Evolutionary conservation across 2,113 vertebrate genomes (phyloP).

Genomic region (Vulpes ferrilata): DNA sequence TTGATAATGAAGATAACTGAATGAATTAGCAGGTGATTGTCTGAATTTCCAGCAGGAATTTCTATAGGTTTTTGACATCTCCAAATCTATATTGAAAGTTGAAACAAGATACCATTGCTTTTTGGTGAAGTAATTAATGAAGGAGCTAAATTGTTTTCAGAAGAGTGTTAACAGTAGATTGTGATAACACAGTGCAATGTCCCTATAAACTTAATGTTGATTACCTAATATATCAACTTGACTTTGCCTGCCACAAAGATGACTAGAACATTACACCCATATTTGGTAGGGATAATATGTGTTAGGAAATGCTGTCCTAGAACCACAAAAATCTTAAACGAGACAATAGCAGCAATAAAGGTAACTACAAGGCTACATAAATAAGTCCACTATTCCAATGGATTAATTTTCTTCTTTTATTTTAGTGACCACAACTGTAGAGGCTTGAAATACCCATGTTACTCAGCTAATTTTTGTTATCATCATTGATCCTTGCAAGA

Average conservation of each 20-base stretch:
- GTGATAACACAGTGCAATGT: neutral
- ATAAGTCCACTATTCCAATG: neutral
- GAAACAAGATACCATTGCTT: neutral
- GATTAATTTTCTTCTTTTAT: neutral
- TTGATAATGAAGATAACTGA: neutral
- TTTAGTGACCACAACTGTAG: neutral
- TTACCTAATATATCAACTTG: neutral
- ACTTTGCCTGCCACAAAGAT: neutral
- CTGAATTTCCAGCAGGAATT: neutral
- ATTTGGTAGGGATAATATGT: neutral
- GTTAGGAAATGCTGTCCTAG: neutral
- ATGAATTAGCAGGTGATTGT: neutral
- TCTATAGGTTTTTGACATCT: neutral
- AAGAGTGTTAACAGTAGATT: neutral
- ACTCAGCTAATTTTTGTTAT: neutral
- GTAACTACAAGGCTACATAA: neutral
- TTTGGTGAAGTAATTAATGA: neutral
- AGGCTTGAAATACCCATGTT: neutral
- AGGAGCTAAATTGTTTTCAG: neutral
- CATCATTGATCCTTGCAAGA: neutral
- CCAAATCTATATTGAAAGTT: neutral
- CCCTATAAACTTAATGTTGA: neutral
- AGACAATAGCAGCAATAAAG: neutral
- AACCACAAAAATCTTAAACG: neutral
- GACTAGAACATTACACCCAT: neutral